These are phyloP conservation scores for Micromys minutus DNA, from an alignment of 2,113 vertebrate species.

Conservation along the genomic window DNA sequence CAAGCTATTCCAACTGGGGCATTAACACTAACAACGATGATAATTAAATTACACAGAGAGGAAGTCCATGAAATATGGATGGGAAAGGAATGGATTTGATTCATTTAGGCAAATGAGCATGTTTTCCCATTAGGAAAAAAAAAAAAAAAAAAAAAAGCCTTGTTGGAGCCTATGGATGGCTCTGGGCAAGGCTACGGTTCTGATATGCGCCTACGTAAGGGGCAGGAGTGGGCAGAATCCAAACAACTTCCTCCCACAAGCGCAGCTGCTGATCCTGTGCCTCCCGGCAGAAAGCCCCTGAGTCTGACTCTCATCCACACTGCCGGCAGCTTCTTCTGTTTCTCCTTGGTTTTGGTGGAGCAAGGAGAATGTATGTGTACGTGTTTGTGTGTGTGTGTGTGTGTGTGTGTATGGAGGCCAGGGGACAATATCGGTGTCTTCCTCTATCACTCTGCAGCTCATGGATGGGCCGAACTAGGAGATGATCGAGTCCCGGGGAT, in stretches of 20 bases:
- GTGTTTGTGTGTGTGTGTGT: background rate
- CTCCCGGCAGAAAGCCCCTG: rapidly evolving
- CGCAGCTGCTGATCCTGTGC: too few species aligned
- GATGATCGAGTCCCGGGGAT: too few species aligned
- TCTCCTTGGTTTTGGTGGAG: background rate
- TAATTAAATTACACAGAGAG: constrained; percentile 76
- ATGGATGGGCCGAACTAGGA: background rate
- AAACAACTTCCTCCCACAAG: background rate
- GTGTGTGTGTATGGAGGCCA: background rate
- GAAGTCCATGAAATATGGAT: constrained; percentile 77
- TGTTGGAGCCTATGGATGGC: background rate
- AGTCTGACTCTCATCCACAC: rapidly evolving
- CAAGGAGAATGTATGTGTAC: background rate
- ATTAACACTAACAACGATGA: constrained; percentile 70
- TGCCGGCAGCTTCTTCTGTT: background rate
- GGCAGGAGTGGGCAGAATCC: background rate
- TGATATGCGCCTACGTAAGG: background rate
- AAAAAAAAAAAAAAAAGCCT: constrained; percentile 17
- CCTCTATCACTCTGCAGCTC: background rate
- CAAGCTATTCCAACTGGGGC: constrained; percentile 1
- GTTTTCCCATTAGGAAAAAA: constrained; percentile 64
- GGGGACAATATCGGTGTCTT: background rate
- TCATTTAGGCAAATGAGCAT: constrained; percentile 73
- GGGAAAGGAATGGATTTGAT: constrained; percentile 72
- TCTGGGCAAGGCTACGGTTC: background rate